Base-by-base conservation (phyloP, 2,888 invertebrate species). In the Dryobotodes eremita region DNA sequence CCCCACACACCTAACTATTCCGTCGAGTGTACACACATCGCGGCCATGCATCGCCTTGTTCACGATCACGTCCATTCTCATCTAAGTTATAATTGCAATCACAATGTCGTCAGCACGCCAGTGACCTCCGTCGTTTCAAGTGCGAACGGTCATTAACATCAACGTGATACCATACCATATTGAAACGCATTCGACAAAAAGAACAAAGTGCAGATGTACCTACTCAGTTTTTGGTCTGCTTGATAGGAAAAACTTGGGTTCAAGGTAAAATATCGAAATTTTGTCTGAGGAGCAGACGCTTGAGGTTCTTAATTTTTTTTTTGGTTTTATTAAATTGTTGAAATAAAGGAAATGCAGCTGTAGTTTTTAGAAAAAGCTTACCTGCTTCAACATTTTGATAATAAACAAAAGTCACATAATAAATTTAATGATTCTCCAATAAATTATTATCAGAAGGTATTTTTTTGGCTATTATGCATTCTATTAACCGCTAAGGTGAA, bases 121-220 rank as follows among this genome's bases (percentile, higher is more conserved):
- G 91, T 95, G 96, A 96, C 96, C 96, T 95, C 93, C 85, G 82
- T 81, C 86, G 85, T 90, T 91, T 95, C 95, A 96, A 96, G 96
- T 94, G 92, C 96, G 89, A 89, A 88, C 91, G 96, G 96, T 96
- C 96, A 86, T 93, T 94, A 90, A 82, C 93, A 91, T 89, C 88
- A 76, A 65, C 73, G 73, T 83, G 86, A 86, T 85, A 88, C 88
- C 88, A 86, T 85, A 88, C 88, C 88, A 90, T 90, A 88, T 87
- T 89, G 82, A 89, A 88, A 88, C 82, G 79, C 81, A 87, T 86
- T 80, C 73, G 71, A 55, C 76, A 80, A 85, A 79, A 81, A 73
- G 50, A 85, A 82, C 62, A 68, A 79, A 77, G 61, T 61, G 57
- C n/a, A 48, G 76, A 79, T 71, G 75, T 61, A 74, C 72, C 62